Evolutionary conservation across 2,113 vertebrate species (phyloP), one percentile per base, ranked within the genome.

Genomic region (Zapornia atra): DNA sequence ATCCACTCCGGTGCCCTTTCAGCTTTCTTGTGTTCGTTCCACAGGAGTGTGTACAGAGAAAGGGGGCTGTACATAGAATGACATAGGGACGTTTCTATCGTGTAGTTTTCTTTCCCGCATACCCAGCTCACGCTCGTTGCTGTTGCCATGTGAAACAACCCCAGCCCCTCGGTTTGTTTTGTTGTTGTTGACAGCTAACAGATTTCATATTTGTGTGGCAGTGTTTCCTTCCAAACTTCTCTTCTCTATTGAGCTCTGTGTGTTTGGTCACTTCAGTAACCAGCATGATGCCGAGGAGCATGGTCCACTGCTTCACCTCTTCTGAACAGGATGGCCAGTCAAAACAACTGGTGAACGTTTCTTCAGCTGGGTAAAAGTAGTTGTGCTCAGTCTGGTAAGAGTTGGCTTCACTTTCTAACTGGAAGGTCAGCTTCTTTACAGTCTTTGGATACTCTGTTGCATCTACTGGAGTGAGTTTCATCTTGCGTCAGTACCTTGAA

Each of bases 121-220:
- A 90, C 51, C 87, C 88, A 79, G 80, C 92, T 96, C 86, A 90
- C 9, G 16, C 84, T 95, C 54, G 7, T 93, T 92, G 86, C 53
- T 95, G 94, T 94, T 97, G 92, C 92, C 89, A 80, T 95, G 72
- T 90, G 94, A 66, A 95, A 94, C 90, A 40, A 40, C 72, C 85
- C 65, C 65, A 71, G 78, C 80, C 87, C 71, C 68, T 68, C 7
- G 0, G 68, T 95, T 92, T 71, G 64, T 91, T 96, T 87, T 75
- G 69, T 95, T 92, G 86, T 96, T 91, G 82, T 91, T 82, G 80
- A 71, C 73, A 85, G 86, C 92, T 93, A 77, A 76, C 56, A 88
- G 86, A 72, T 97, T 85, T 61, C 91, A 94, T 90, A 56, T 82
- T 82, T 61, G 71, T 86, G 94, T 94, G 88, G 73, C 77, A 0